Evolutionary conservation across 2,113 vertebrate species (phyloP), one percentile per base, ranked within the genome.

Genomic region (Ursus arctos): DNA sequence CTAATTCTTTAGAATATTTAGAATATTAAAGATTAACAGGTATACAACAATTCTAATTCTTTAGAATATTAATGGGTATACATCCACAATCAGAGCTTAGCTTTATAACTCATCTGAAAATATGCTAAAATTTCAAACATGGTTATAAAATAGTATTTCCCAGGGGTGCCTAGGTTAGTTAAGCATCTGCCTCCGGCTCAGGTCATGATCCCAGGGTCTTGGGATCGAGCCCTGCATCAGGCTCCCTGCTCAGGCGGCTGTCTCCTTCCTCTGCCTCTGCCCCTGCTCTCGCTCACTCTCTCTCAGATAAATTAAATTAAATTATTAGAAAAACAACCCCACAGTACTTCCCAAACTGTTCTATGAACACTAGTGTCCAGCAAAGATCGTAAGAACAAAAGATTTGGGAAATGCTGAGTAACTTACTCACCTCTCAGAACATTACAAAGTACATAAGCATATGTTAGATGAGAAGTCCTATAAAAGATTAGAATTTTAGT

Each of bases 111-210:
- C 74, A 82, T n/a, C 86, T 63, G 49, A 92, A 95, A 97, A 94
- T 71, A 61, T 8, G 14, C 28, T 49, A 89, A 84, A 18, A 79
- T 63, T 92, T 94, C 57, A 94, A 82, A 74, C n/a, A 86, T 16
- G 18, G 31, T 81, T 98, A 96, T 67, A 72, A 93, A 96, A 49
- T 57, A 95, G 14, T 51, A 95, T 83, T 96, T 91, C 40, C 43
- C 47, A 95, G 63, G 31, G 15, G 31, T 31, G 15, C 31, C 31
- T 67, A 31, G 14, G 15, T 67, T 14, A 16, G 63, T 67, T 67
- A 67, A 67, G 31, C 33, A 15, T 31, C 63, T 67, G 63, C 14
- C 63, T 33, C 31, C 16, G 63, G 31, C 63, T 67, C 63, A 67
- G 63, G 63, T 67, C 63, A 67, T 67, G 63, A 67, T 33, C 31